Evolutionary conservation across 2,797 vertebrate genomes (phyloP).

Genomic region (Gymnodraco acuticeps): DNA sequence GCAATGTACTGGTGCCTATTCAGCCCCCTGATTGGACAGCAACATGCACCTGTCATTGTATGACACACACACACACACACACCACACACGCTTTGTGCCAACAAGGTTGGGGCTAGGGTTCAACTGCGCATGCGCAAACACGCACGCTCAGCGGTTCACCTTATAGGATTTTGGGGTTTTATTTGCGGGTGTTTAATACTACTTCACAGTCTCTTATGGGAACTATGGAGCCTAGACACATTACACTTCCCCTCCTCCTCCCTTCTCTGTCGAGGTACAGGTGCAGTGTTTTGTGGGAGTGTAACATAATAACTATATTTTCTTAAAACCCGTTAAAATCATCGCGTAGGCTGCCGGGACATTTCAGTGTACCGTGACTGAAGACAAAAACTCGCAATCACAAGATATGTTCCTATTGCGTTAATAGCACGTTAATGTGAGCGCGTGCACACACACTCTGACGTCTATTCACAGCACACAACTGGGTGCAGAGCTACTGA

Average conservation of each 20-base stretch:
- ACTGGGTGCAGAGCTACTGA: slow-evolving; percentile 24
- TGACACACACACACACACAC: neutral
- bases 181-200: too few relatives aligned
- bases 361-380: neutral
- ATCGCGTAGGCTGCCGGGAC: neutral
- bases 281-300: slow-evolving; percentile 19
- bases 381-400: neutral
- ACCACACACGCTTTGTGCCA: slow-evolving; percentile 13
- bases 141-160: neutral
- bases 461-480: slow-evolving; percentile 2
- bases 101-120: slow-evolving; percentile 25
- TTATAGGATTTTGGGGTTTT: too few relatives aligned
- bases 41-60: neutral
- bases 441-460: neutral
- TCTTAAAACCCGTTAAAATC: neutral
- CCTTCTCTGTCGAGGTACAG: neutral
- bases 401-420: neutral
- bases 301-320: neutral
- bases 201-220: too few relatives aligned
- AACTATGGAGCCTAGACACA: neutral
- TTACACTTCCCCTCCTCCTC: neutral
- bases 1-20: neutral
- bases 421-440: neutral
- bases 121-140: slow-evolving; percentile 8
- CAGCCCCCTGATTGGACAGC: neutral